phyloP scores from a whole-genome alignment of 1,140 invertebrate species.

The Cherax destructor region DNA sequence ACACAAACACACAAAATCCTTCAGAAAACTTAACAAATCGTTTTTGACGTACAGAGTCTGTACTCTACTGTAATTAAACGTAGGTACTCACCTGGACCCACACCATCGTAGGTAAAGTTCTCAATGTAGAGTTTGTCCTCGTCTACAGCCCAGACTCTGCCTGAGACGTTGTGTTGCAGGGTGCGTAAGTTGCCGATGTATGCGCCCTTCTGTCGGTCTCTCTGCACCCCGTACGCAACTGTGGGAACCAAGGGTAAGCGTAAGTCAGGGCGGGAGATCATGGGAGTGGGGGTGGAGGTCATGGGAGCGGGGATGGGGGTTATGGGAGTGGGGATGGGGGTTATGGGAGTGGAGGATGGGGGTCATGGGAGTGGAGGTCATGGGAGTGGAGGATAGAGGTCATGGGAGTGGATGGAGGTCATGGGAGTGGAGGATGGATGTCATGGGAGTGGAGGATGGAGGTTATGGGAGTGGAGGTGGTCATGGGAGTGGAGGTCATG shows the following conservation, averaged over 20 bases:
- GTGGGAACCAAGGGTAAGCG: not conserved
- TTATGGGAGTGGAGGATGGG: too few species aligned
- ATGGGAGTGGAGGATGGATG: not conserved
- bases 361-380: too few species aligned
- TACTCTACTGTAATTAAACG: not conserved
- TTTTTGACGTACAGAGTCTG: too few species aligned
- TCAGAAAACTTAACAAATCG: too few species aligned
- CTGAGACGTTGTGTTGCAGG: conserved; percentile 42
- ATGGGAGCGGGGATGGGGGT: too few species aligned
- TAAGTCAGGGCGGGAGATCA: not conserved
- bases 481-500: too few species aligned
- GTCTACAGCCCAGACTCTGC: conserved; percentile 43
- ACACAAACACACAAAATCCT: too few species aligned
- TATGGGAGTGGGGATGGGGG: too few species aligned
- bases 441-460: too few species aligned
- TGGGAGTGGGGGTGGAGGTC: not conserved
- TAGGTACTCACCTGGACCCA: conserved; percentile 30
- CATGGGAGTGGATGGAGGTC: too few species aligned
- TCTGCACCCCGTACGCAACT: conserved; percentile 11
- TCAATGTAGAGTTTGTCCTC: conserved; percentile 60
- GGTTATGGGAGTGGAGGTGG: too few species aligned
- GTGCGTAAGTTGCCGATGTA: conserved; percentile 23
- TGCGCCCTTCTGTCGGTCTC: conserved; percentile 31
- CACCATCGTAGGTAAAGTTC: conserved; percentile 49
- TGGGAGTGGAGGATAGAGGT: too few species aligned